These are phyloP conservation scores for Silurus asotus DNA, from an alignment of 2,113 vertebrate species.

Conservation along the genomic window DNA sequence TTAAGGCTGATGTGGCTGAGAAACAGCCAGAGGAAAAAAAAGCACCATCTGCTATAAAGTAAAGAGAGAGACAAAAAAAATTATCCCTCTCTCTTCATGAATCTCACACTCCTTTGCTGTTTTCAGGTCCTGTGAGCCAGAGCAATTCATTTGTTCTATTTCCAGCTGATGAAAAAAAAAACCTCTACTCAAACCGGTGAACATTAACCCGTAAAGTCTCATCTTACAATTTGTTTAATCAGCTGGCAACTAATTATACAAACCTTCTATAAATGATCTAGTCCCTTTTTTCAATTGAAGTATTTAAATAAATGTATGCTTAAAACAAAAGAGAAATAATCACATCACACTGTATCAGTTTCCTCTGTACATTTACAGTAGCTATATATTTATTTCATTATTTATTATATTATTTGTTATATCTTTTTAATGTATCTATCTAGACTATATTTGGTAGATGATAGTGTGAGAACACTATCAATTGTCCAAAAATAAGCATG, in stretches of 20 bases:
- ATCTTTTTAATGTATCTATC: too few relatives aligned
- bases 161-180: background rate
- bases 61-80: slow-evolving; percentile 12
- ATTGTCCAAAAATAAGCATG: background rate
- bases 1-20: slow-evolving; percentile 46
- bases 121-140: background rate
- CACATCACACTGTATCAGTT: background rate
- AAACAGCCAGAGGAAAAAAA: slow-evolving; percentile 42
- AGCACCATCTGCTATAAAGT: slow-evolving; percentile 39
- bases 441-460: background rate
- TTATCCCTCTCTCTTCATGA: slow-evolving; percentile 8
- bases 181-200: background rate
- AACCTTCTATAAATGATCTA: background rate
- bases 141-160: slow-evolving; percentile 10
- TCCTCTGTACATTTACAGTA: too few relatives aligned
- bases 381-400: too few relatives aligned
- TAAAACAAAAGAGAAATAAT: background rate
- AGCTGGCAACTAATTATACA: background rate
- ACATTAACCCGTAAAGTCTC: background rate
- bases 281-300: background rate
- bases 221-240: background rate
- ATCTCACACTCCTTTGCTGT: slow-evolving; percentile 22
- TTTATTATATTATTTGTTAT: too few relatives aligned
- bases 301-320: background rate
- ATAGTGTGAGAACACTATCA: too few relatives aligned